Evolutionary conservation across 2,797 vertebrate species (phyloP).

Genomic region (Smutsia gigantea): DNA sequence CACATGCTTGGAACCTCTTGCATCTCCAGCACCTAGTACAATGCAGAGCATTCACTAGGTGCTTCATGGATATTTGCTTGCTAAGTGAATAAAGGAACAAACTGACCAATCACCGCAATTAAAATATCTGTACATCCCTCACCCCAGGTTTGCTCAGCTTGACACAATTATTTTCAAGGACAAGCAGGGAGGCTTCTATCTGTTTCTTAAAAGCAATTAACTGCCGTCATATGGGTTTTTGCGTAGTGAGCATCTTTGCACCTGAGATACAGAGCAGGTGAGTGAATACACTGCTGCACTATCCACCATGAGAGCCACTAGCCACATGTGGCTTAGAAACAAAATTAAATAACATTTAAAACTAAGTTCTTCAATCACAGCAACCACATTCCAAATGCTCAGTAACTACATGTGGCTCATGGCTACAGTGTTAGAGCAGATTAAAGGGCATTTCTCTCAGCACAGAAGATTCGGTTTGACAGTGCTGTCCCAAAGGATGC

Average conservation of each 20-base stretch:
- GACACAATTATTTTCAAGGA: neutral
- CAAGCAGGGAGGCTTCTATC: neutral
- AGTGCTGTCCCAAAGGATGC: neutral
- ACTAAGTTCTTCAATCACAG: neutral
- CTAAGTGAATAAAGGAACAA: constrained; percentile 10
- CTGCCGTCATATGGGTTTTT: neutral
- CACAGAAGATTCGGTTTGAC: neutral
- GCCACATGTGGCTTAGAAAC: neutral
- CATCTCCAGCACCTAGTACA: neutral
- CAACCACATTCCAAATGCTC: neutral
- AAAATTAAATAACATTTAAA: neutral
- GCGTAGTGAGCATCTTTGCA: neutral
- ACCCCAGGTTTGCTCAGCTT: neutral
- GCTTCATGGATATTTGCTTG: neutral
- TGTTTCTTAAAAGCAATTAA: constrained; percentile 20
- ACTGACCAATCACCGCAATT: neutral
- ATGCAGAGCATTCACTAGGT: neutral
- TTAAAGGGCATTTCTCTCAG: neutral
- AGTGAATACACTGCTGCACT: neutral
- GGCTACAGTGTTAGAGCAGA: neutral
- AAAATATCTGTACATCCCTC: neutral
- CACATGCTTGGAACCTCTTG: neutral
- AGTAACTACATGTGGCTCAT: neutral
- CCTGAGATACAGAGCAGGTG: neutral
- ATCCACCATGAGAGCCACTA: neutral